These are phyloP conservation scores for Cheilosia impressa DNA, from an alignment of 2,888 invertebrate species.

Conservation along the genomic window DNA sequence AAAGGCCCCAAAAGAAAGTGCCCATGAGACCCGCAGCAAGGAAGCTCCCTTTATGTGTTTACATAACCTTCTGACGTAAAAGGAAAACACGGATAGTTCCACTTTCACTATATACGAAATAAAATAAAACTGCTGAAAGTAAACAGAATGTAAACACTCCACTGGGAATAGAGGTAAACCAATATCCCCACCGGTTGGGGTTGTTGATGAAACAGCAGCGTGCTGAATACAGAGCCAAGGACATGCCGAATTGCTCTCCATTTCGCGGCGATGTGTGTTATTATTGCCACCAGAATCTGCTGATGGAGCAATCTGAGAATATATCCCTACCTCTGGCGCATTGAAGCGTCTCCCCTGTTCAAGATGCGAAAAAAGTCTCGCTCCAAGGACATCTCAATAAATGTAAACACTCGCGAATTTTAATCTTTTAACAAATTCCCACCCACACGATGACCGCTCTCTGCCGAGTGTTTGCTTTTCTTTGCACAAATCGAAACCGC, in stretches of 20 bases:
- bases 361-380: not conserved
- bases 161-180: slow-evolving; percentile 68
- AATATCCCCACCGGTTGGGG: slow-evolving; percentile 33
- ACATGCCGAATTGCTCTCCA: slow-evolving; percentile 3
- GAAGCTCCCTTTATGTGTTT: slow-evolving; percentile 50
- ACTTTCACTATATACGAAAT: slow-evolving; percentile 21
- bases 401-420: not conserved
- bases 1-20: not conserved
- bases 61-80: slow-evolving; percentile 53
- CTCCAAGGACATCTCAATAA: not conserved
- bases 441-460: not conserved
- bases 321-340: too few species aligned
- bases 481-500: slow-evolving; percentile 20
- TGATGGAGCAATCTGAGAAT: slow-evolving; percentile 25
- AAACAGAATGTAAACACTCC: slow-evolving; percentile 70
- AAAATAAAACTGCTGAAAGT: slow-evolving; percentile 36
- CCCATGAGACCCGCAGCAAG: slow-evolving; percentile 34
- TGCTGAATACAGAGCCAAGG: slow-evolving; percentile 2
- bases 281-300: slow-evolving; percentile 17
- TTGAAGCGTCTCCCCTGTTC: not conserved
- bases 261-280: slow-evolving; percentile 12
- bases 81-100: slow-evolving; percentile 47
- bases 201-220: slow-evolving; percentile 34
- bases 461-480: not conserved
- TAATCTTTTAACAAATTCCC: slow-evolving; percentile 3